Base-by-base conservation (phyloP, 2,888 invertebrate species). In the Agelastica alni region DNA sequence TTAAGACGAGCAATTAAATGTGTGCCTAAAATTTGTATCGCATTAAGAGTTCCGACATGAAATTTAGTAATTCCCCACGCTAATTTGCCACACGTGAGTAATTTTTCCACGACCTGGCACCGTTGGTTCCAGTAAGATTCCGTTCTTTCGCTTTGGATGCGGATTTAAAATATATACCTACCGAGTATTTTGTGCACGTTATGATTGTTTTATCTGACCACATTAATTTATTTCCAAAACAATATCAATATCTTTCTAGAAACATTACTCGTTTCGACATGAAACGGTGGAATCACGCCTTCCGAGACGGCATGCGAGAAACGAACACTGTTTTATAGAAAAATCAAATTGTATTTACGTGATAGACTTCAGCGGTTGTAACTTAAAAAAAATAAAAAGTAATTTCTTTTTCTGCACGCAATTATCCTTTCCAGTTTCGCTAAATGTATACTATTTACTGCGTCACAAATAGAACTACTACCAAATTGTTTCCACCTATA, bases 141-240 rank as follows among this genome's bases (percentile, higher is more conserved):
- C 37, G 37, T 46, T 42, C 16, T 5, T 39, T 32, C 17, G 28
- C 41, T 47, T 42, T 34, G 16, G 42, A n/a, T 3, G 30, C 14
- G 4, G 28, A 14, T 43, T 51, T 26, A 31, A 32, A 43, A 43
- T 36, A 17, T 17, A n/a, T n/a, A n/a, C n/a, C n/a, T n/a, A 43
- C 18, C 51, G 10, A 34, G 42, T 42, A 31, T 47, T 46, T 47
- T 34, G 36, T 32, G 42, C 53, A 53, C 53, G 47, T 53, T 53
- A 41, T 34, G 32, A 32, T 56, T 34, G 28, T 56, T 62, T 64
- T 58, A 62, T 65, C 56, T 66, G 66, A 66, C 67, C 65, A 58
- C 65, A 65, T 62, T 62, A 65, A 65, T 68, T 66, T 65, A 57
- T 55, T 63, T 63, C 49, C 28, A 52, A 60, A 62, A 61, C 48